Evolutionary conservation across 2,888 invertebrate genomes (phyloP).

Genomic region (Prionchulus punctatus): DNA sequence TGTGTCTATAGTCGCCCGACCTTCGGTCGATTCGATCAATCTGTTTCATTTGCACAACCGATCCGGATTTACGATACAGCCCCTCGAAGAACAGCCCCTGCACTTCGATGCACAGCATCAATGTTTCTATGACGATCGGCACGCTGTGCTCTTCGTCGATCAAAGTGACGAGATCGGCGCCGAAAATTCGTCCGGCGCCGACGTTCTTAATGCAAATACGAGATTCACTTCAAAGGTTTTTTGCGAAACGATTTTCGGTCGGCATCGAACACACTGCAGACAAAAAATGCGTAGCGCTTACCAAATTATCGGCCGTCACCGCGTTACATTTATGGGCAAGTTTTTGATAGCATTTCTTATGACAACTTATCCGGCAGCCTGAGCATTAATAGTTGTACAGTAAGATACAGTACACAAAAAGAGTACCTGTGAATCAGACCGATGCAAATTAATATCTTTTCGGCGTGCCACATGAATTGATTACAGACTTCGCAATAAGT

Average conservation of each 20-base stretch:
- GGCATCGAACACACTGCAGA: too few species aligned
- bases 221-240: too few species aligned
- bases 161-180: conserved; percentile 56
- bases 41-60: conserved; percentile 35
- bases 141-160: conserved; percentile 32
- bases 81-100: conserved; percentile 80
- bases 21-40: conserved; percentile 29
- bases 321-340: conserved; percentile 37
- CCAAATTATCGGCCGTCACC: conserved; percentile 13
- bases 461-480: conserved; percentile 75
- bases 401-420: conserved; percentile 9
- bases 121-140: conserved; percentile 67
- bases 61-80: conserved; percentile 70
- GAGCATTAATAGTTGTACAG: background rate
- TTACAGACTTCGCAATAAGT: conserved; percentile 82
- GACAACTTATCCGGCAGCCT: conserved; percentile 75
- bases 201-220: conserved; percentile 17
- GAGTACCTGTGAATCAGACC: background rate
- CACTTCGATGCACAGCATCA: conserved; percentile 76
- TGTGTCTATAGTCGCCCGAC: conserved; percentile 35
- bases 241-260: too few species aligned
- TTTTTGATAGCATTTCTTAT: conserved; percentile 76
- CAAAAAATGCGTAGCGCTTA: too few species aligned
- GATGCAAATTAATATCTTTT: conserved; percentile 57
- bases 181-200: conserved; percentile 49